Evolutionary conservation across 1,140 invertebrate genomes (phyloP), one percentile per base, ranked within the genome.

Genomic region (Nymphalis io): DNA sequence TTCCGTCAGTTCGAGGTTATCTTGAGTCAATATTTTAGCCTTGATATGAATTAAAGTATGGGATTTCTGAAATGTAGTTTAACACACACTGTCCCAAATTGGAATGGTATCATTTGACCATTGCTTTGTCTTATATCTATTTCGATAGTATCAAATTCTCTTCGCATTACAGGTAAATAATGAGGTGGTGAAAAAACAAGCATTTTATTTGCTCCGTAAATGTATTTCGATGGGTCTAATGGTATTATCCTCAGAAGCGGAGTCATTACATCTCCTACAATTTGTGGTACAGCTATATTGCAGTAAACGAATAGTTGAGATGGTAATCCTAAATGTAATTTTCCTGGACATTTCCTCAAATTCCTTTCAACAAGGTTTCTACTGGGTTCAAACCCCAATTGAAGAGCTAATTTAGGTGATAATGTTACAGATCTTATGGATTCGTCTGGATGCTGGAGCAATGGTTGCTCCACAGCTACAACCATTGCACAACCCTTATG

Each of bases 21-120:
- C 83, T 44, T 65, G 59, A 57, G 78, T 81, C 27, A 73, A 16
- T 66, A 88, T 73, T 78, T 79, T 79, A 16, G 70, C 76, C 74
- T 79, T 79, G 20, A 88, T 75, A 75, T 82, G 71, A 18, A 92
- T 57, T 72, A 84, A 79, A 4, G 84, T 89, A 72, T 90, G 80
- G 18, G 80, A 76, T 44, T n/a, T n/a, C n/a, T n/a, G n/a, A n/a
- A n/a, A n/a, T n/a, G n/a, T n/a, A n/a, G n/a, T n/a, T 60, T 84
- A 65, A 73, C 90, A 92, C 75, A 77, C 72, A 76, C 72, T n/a
- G 80, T 79, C 48, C 81, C 80, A 77, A 79, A 83, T 55, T 85
- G 74, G 61, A 85, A 85, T 85, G 78, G 81, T 72, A 83, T 70
- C 23, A 72, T 70, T 75, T 73, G 39, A 18, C 78, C 78, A 33